Evolutionary conservation across 2,888 invertebrate genomes (phyloP).

Genomic region (Ramazzottius varieornatus): DNA sequence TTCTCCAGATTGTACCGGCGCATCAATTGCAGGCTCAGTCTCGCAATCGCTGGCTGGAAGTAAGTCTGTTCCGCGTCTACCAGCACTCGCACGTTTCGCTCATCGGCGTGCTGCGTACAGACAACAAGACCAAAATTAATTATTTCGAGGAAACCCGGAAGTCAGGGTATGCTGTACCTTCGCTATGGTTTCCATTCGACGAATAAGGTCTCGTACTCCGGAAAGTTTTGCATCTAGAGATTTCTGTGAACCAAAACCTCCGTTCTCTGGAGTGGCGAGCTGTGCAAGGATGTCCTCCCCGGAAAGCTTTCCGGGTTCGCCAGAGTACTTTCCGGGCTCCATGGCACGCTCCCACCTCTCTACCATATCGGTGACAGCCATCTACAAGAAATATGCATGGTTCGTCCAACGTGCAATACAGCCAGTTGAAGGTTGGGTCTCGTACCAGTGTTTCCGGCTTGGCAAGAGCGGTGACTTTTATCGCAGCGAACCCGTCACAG

Average conservation of each 20-base stretch:
- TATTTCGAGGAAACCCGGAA: not conserved
- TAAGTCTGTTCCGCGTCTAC: constrained; percentile 98
- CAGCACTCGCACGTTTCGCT: constrained; percentile 82
- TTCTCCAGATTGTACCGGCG: constrained; percentile 66
- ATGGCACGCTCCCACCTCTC: too few species aligned
- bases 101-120: constrained; percentile 45
- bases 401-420: too few species aligned
- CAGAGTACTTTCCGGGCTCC: too few species aligned
- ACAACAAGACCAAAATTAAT: not conserved
- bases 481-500: constrained; percentile 89
- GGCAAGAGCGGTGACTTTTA: constrained; percentile 87
- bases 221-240: too few species aligned
- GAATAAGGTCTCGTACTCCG: too few species aligned
- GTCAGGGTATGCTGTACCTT: constrained; percentile 30
- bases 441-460: constrained; percentile 76
- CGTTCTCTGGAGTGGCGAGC: too few species aligned
- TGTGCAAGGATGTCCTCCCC: too few species aligned
- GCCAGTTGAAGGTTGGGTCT: constrained; percentile 26
- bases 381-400: too few species aligned
- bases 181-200: constrained; percentile 63
- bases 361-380: too few species aligned
- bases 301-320: too few species aligned
- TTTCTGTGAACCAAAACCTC: too few species aligned
- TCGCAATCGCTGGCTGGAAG: constrained; percentile 93
- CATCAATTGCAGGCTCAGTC: constrained; percentile 93